Conservation (phyloP, 2,113 vertebrate genomes). For the Oncorhynchus mykiss region DNA sequence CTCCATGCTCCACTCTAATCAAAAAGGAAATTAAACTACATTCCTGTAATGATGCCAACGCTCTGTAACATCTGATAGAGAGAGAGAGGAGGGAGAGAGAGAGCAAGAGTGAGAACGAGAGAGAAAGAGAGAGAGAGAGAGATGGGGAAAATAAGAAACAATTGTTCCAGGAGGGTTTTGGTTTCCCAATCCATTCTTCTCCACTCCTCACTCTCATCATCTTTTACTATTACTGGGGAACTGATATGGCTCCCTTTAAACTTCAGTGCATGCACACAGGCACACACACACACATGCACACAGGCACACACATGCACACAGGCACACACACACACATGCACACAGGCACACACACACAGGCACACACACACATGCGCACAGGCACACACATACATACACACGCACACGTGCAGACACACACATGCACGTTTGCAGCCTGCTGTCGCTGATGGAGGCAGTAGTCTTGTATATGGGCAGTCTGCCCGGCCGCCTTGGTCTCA, state of each 20-base stretch:
- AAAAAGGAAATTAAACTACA: slow-evolving; percentile 52
- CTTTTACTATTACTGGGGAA: slow-evolving; percentile 58
- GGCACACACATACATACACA: background rate
- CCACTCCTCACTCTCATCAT: slow-evolving; percentile 33
- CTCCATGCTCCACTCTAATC: slow-evolving; percentile 24
- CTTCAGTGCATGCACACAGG: slow-evolving; percentile 44
- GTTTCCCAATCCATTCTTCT: slow-evolving; percentile 27
- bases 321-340: background rate
- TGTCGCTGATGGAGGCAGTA: background rate
- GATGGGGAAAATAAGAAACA: background rate
- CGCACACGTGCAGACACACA: background rate
- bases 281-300: slow-evolving; percentile 13
- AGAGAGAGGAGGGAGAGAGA: background rate
- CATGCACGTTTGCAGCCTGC: background rate
- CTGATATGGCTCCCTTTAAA: slow-evolving; percentile 45
- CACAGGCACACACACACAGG: background rate
- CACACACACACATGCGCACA: background rate
- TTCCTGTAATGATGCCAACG: slow-evolving; percentile 37
- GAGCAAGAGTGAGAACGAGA: too few relatives aligned
- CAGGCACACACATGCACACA: slow-evolving; percentile 1
- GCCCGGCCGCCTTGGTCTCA: background rate
- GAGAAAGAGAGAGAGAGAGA: too few relatives aligned
- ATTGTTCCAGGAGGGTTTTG: slow-evolving; percentile 33
- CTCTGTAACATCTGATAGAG: slow-evolving; percentile 36
- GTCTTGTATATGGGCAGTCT: background rate